phyloP scores from a whole-genome alignment of 2,888 invertebrate genomes.

The Stratiomys singularior region DNA sequence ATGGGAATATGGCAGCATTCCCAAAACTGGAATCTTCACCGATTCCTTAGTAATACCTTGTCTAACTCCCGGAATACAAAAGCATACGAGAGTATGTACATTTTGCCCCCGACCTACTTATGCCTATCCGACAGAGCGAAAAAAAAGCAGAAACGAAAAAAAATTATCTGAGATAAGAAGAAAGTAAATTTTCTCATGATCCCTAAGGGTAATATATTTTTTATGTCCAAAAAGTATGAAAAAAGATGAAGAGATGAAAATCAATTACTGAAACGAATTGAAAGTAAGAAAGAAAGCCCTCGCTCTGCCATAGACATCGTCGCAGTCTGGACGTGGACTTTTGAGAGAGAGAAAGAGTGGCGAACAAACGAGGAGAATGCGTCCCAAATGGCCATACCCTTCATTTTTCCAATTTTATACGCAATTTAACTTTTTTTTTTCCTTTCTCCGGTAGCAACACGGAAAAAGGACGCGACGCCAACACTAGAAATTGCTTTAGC shows the following conservation, averaged over 20 bases:
- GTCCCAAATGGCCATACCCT: constrained; percentile 49
- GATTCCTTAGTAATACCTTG: background rate
- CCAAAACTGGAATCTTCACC: background rate
- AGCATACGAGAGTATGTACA: background rate
- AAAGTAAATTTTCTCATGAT: constrained; percentile 46
- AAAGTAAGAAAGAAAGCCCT: constrained; percentile 26
- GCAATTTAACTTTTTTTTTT: constrained; percentile 51
- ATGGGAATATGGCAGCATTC: no score
- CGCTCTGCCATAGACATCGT: background rate
- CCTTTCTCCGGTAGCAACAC: constrained; percentile 37
- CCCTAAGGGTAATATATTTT: constrained; percentile 50
- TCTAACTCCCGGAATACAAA: background rate
- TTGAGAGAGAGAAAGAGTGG: constrained; percentile 7
- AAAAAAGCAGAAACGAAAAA: constrained; percentile 8
- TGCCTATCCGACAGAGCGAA: background rate
- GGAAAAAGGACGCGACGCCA: constrained; percentile 3
- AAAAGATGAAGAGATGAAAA: constrained; percentile 47
- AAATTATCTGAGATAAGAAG: constrained; percentile 44
- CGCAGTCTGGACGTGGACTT: background rate
- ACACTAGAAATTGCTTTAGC: constrained; percentile 16
- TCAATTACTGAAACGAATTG: constrained; percentile 52
- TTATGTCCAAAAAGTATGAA: constrained; percentile 49
- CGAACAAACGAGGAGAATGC: constrained; percentile 24
- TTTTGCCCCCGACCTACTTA: background rate
- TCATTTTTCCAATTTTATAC: constrained; percentile 52